Base-by-base conservation (phyloP, 2,888 invertebrate genomes). In the Dynastes tityus region DNA sequence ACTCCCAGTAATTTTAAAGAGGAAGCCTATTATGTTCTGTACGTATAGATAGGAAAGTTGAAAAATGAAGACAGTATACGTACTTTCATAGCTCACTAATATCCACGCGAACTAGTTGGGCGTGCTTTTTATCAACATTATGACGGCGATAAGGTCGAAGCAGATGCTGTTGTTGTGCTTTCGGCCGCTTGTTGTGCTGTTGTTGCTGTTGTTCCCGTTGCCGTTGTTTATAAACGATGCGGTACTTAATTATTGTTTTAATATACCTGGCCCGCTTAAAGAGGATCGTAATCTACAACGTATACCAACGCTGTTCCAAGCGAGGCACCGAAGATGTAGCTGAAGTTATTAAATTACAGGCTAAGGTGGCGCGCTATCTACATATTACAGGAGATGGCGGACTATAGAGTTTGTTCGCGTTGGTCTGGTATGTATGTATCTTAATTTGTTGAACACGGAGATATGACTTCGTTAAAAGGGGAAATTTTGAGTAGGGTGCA, bases 221-320 rank as follows among this genome's bases (percentile, higher is more conserved):
- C 29, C 27, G 70, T 70, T 70, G 70, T 70, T 70, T 70, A 70
- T 51, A 70, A 70, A 51, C 51, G 70, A 70, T 51, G 70, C n/a
- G 11, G 51, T 32, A 70, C 70, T 70, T 70, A 70, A 70, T 70
- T 70, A 70, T 70, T 70, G 70, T 70, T 70, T 70, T 70, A 70
- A 70, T 70, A 70, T 70, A 70, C 70, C 70, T 70, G 70, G 70
- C 27, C 53, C 53, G 51, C 51, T 70, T 51, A 70, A 53, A 29
- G 53, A 32, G 70, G 27, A 51, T 29, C 51, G 53, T 70, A 70
- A 70, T 70, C 70, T 51, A 51, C 70, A 53, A 70, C 40, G 29
- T 37, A 6, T 45, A 45, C 49, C 22, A 11, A 37, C 8, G 51
- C 8, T 45, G 40, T 13, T 16, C 32, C 51, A 53, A n/a, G 13